Evolutionary conservation across 2,888 invertebrate genomes (phyloP), one percentile per base, ranked within the genome.

Genomic region (Argyresthia goedartella): DNA sequence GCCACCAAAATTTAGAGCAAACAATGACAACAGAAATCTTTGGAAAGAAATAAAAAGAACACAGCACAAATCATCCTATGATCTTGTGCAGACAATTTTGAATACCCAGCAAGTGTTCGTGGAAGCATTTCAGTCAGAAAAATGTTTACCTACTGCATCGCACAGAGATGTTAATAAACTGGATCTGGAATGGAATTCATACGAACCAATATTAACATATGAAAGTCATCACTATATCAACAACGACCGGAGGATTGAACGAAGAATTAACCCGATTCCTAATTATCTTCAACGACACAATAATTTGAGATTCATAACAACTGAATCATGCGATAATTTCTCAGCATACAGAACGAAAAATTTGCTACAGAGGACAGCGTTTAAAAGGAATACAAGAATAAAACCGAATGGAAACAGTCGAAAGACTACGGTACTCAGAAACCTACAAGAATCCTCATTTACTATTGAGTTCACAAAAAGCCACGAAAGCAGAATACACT

Each of bases 61-160:
- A 51, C 25, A 25, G 1, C 61, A 57, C 51, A 65, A 68, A 56
- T 73, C 71, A 25, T 74, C 78, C 0, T 69, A 72, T 56, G 81
- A 81, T 56, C 66, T 82, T 39, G 56, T 82, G 13, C 62, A 73
- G 58, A 72, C 80, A 8, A 61, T 77, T 57, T 52, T 71, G 14
- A 60, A 56, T 39, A 68, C 55, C 55, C 67, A 71, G 56, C 36
- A 16, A 39, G 14, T 25, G 25, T 25, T 25, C 25, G 6, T 6
- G 6, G 25, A 25, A 25, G 25, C 25, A 25, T 25, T 6, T 25
- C 25, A 25, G 25, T 25, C 25, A 2, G 6, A 25, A 6, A 25
- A 25, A 25, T 6, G 25, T 25, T 2, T 25, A 25, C 25, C 25
- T 6, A 25, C 25, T 25, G 25, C 6, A 25, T 25, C 25, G 25